Base-by-base conservation (phyloP, 30 jellyfish, hydroid and myxozoan genomes). In the Phacellophora camtschatica region DNA sequence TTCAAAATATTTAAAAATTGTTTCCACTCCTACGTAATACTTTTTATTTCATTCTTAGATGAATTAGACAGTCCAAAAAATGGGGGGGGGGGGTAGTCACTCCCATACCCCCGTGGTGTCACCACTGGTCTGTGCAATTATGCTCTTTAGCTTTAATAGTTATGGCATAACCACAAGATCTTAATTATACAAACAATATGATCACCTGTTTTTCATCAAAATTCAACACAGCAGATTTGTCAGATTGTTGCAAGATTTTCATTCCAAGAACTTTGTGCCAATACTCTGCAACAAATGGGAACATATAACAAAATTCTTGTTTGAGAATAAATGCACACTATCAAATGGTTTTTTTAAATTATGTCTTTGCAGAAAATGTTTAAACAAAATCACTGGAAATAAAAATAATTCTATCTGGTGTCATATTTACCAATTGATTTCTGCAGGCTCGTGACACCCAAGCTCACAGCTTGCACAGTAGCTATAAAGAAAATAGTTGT, bases 211-310 rank as follows among this genome's bases (percentile, higher is more conserved):
- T 61, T 16, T 80, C 78, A 33, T 58, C 49, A 68, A 69, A 92
- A 20, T 43, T 70, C 41, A 92, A 35, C 8, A 68, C 53, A 18
- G 93, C 96, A 3, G 65, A 13, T 20, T 48, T 54, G 6, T 81
- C 94, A 1, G 94, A 32, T 65, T 64, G 53, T 29, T 67, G 56
- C 13, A 18, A 4, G 11, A 92, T 49, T 18, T 85, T 77, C 99
- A 92, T 92, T 20, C 96, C 97, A 19, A 92, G 86, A 28, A 92
- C 34, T 12, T 85, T 88, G 82, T 71, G 41, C 99, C 99, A 92
- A 54, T 78, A 92, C 13, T 66, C 99, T 92, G 57, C 28, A 69
- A 74, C n/a, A n/a, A n/a, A n/a, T n/a, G n/a, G n/a, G n/a, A n/a
- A n/a, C n/a, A n/a, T n/a, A n/a, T n/a, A n/a, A n/a, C n/a, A n/a